These are phyloP conservation scores for Eutrigla gurnardus DNA, from an alignment of 2,797 vertebrate genomes.

Conservation along the genomic window DNA sequence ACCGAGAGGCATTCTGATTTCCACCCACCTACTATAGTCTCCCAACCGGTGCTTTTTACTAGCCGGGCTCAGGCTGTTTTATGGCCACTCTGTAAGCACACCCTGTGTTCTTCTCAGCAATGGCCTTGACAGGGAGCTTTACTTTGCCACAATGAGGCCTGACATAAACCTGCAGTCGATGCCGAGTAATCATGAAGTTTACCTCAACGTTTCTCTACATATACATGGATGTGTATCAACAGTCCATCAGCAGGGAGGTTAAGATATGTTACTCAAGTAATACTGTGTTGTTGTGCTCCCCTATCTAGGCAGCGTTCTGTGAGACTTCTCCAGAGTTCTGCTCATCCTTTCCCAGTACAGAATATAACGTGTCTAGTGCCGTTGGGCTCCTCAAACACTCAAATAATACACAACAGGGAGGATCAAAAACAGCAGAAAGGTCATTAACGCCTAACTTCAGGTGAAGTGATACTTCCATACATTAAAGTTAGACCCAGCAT, in stretches of 20 bases:
- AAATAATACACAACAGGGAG: no score
- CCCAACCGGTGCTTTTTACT: slow-evolving; percentile 70
- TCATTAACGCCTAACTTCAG: no score
- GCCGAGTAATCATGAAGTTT: slow-evolving; percentile 18
- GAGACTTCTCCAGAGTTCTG: background rate
- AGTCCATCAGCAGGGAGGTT: background rate
- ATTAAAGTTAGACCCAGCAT: no score
- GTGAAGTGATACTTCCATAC: no score
- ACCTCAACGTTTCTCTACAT: slow-evolving; percentile 10
- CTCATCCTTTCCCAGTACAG: no score
- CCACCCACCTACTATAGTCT: slow-evolving; percentile 39
- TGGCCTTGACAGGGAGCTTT: slow-evolving; percentile 52
- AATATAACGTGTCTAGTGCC: no score
- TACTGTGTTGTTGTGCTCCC: background rate
- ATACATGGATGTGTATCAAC: background rate
- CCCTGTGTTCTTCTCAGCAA: slow-evolving; percentile 58
- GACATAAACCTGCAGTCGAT: slow-evolving; percentile 15
- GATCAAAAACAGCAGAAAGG: no score
- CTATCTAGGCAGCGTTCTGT: background rate
- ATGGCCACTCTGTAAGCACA: slow-evolving; percentile 53
- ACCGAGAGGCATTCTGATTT: slow-evolving; percentile 60
- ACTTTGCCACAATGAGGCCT: slow-evolving; percentile 40
- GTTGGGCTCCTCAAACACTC: no score
- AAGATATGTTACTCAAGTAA: no score
- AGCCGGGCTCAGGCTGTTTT: slow-evolving; percentile 69